Conservation (phyloP, 1,140 invertebrate species). For the Thalassaphorura encarpata region DNA sequence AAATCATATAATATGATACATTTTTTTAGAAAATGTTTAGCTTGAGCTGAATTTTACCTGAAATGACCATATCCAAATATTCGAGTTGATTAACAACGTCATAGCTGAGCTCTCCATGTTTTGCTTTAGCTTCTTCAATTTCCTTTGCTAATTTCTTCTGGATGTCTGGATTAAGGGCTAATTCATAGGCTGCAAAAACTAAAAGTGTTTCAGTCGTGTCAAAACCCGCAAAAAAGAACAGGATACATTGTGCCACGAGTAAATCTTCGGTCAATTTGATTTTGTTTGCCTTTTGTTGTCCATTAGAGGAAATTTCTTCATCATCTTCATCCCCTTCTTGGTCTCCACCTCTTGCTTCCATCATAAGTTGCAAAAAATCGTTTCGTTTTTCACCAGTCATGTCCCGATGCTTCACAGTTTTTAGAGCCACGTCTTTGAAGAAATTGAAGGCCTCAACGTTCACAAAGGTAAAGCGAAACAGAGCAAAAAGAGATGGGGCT, state of each 20-base stretch:
- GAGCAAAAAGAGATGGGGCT: neutral
- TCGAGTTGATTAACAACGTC: constrained; percentile 50
- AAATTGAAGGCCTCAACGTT: neutral
- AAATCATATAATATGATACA: neutral
- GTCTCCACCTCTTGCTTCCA: constrained; percentile 34
- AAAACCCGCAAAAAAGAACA: constrained; percentile 32
- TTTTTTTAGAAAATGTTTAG: too few species aligned
- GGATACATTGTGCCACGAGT: constrained; percentile 17
- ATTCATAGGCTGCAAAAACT: constrained; percentile 8
- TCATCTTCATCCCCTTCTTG: constrained; percentile 3
- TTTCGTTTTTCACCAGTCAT: constrained; percentile 11
- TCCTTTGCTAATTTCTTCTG: constrained; percentile 40
- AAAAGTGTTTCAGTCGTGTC: constrained; percentile 33
- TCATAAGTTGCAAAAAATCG: constrained; percentile 40
- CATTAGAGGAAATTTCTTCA: constrained; percentile 1
- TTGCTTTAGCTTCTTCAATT: constrained; percentile 33
- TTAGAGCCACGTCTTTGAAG: neutral
- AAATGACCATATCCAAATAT: constrained; percentile 51
- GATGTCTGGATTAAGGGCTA: constrained; percentile 38
- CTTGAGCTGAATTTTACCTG: constrained; percentile 38
- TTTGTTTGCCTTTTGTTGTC: neutral
- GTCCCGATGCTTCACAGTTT: constrained; percentile 4
- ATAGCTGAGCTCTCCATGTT: constrained; percentile 42
- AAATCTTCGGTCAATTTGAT: constrained; percentile 10
- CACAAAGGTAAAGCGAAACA: neutral